Evolutionary conservation across 2,113 vertebrate species (phyloP), one percentile per base, ranked within the genome.

Genomic region (Dipodomys merriami): DNA sequence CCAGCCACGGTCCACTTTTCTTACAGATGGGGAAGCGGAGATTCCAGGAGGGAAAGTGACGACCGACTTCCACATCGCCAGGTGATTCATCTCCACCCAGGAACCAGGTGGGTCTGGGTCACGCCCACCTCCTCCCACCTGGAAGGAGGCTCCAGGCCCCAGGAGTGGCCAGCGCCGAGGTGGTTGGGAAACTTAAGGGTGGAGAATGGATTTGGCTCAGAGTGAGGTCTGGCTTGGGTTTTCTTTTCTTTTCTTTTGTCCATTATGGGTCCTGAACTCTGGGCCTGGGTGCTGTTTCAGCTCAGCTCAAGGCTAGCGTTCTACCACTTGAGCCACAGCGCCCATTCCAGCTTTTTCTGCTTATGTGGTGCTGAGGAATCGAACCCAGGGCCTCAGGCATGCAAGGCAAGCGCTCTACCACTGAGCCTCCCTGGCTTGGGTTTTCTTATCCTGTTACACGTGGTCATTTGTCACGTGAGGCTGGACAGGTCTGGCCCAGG

Each of bases 21-120:
- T 89, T 68, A 6, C 83, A 92, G 95, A 93, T 86, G 94, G 65
- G 23, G 73, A 83, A 16, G 49, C 29, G 3, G 71, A 62, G 72
- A 76, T 29, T 33, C 46, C 11, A 30, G 10, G 62, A 49, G 44
- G n/a, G 12, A 39, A 18, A 33, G 81, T 93, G 77, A 96, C 19
- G 7, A 49, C 15, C 22, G 25, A 2, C 16, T 4, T 53, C 35
- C n/a, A 1, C 72, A 13, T 67, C 83, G 78, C 35, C 35, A 6
- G 62, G 87, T 22, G 23, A 18, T 18, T n/a, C 10, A 53, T 18
- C 12, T 5, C 0, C 5, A 57, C 5, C 29, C 81, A 4, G 81
- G 67, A 65, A 71, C 46, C 79, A 46, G 90, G 93, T 94, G 22
- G 80, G 87, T 90, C 35, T 67, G 9, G 18, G 64, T 39, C 39